A percentile compares a stretch with the other conserved stretches of the same genome.
These are phyloP conservation scores for Oncorhynchus masou DNA, from an alignment of 2,113 vertebrate species.

Conservation along the genomic window DNA sequence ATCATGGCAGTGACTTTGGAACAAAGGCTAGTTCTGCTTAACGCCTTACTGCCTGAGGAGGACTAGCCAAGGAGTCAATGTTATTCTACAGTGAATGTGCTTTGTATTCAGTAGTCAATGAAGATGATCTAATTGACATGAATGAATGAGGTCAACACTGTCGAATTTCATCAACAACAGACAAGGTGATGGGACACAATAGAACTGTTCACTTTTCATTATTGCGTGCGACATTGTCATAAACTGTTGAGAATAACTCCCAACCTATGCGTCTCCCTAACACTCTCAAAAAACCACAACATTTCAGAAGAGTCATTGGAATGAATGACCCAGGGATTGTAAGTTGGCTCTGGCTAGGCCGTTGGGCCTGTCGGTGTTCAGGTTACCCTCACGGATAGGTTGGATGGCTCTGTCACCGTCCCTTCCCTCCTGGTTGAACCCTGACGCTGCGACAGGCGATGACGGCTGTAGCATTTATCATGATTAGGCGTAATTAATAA, in stretches of 20 bases:
- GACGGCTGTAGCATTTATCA: slow-evolving; percentile 55
- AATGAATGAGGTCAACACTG: slow-evolving; percentile 13
- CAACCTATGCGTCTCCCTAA: neutral
- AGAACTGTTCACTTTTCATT: neutral
- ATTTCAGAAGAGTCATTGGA: neutral
- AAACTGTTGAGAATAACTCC: neutral
- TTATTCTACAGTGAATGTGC: neutral
- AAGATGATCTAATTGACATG: neutral
- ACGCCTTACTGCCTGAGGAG: neutral
- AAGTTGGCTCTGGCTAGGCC: too few species aligned
- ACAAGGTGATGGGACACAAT: neutral
- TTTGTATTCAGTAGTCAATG: slow-evolving; percentile 2
- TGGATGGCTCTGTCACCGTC: neutral
- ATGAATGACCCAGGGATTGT: neutral
- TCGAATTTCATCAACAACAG: slow-evolving; percentile 1
- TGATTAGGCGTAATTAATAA: slow-evolving; percentile 61
- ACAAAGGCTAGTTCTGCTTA: neutral
- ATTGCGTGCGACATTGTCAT: neutral
- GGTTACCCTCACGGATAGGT: neutral
- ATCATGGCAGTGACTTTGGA: neutral
- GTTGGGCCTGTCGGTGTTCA: neutral
- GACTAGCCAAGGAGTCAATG: neutral
- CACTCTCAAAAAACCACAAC: neutral
- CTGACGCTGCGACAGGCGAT: slow-evolving; percentile 21
- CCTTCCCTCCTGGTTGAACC: slow-evolving; percentile 26